These are phyloP conservation scores for Hylyphantes graminicola DNA, from an alignment of 1,140 invertebrate genomes.

Conservation along the genomic window DNA sequence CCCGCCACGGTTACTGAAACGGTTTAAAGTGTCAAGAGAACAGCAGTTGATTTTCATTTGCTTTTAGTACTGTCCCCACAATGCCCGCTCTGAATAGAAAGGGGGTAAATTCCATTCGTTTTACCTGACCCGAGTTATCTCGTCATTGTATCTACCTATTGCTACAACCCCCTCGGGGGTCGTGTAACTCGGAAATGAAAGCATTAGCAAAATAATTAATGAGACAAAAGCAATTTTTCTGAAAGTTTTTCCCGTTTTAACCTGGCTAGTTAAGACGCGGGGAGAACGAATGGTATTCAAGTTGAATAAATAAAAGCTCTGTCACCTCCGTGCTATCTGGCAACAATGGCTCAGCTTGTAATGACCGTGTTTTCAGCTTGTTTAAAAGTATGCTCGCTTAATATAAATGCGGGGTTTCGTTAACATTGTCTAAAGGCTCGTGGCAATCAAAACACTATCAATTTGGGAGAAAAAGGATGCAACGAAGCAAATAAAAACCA, in stretches of 20 bases:
- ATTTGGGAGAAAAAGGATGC: too few species aligned
- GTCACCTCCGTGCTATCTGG: too few species aligned
- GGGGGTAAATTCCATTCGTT: slow-evolving; percentile 43
- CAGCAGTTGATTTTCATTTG: slow-evolving; percentile 55
- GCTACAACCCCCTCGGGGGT: slow-evolving; percentile 35
- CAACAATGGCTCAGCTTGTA: too few species aligned
- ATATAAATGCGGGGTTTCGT: too few species aligned
- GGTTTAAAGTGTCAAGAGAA: slow-evolving; percentile 56
- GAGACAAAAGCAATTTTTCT: slow-evolving; percentile 39
- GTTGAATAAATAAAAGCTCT: too few species aligned
- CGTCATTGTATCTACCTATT: slow-evolving; percentile 36
- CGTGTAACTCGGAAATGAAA: slow-evolving; percentile 25
- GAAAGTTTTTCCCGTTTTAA: slow-evolving; percentile 29
- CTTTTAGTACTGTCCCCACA: slow-evolving; percentile 25
- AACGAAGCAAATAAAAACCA: too few species aligned
- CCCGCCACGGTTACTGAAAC: neutral
- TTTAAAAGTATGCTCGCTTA: too few species aligned
- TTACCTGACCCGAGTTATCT: slow-evolving; percentile 25
- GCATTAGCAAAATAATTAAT: slow-evolving; percentile 58
- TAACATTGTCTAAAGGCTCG: too few species aligned
- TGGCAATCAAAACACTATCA: too few species aligned
- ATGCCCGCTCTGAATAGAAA: slow-evolving; percentile 11
- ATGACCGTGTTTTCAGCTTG: too few species aligned
- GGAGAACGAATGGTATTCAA: neutral
- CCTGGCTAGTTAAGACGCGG: slow-evolving; percentile 1